Evolutionary conservation across 2,888 invertebrate species (phyloP).

Genomic region (Scaptomyza caliginosa): DNA sequence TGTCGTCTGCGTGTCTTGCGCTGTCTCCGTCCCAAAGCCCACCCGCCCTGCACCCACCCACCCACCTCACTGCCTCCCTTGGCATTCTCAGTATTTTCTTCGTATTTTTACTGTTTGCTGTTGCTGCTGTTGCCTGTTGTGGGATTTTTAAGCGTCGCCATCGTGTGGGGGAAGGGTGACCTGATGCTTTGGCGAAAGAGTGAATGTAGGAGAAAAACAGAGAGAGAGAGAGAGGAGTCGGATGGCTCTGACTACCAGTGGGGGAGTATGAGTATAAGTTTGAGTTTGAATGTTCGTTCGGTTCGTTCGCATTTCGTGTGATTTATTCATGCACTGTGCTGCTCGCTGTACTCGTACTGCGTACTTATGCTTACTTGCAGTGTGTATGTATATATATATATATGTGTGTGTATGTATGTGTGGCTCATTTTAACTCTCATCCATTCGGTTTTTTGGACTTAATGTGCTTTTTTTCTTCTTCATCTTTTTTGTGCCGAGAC

Average conservation of each 20-base stretch:
- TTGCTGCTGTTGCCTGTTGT: constrained; percentile 59
- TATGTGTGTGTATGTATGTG: constrained; percentile 25
- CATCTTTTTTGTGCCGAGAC: constrained; percentile 39
- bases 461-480: constrained; percentile 49
- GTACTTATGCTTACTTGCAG: constrained; percentile 74
- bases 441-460: constrained; percentile 77
- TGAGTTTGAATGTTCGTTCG: constrained; percentile 53
- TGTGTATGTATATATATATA: constrained; percentile 24
- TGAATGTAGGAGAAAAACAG: constrained; percentile 62
- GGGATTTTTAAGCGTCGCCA: constrained; percentile 74
- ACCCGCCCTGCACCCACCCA: not conserved
- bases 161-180: constrained; percentile 26
- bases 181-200: constrained; percentile 62
- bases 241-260: constrained; percentile 20
- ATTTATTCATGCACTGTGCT: constrained; percentile 70
- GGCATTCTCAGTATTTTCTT: constrained; percentile 29
- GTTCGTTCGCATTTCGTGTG: constrained; percentile 76
- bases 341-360: constrained; percentile 62
- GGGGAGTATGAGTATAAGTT: constrained; percentile 32
- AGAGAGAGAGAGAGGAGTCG: not conserved
- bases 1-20: constrained; percentile 74
- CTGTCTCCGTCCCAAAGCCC: constrained; percentile 54
- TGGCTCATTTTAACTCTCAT: constrained; percentile 79
- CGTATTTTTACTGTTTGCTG: constrained; percentile 58
- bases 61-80: not conserved